Conservation (phyloP, 2,888 invertebrate genomes). For the Agrotis exclamationis region DNA sequence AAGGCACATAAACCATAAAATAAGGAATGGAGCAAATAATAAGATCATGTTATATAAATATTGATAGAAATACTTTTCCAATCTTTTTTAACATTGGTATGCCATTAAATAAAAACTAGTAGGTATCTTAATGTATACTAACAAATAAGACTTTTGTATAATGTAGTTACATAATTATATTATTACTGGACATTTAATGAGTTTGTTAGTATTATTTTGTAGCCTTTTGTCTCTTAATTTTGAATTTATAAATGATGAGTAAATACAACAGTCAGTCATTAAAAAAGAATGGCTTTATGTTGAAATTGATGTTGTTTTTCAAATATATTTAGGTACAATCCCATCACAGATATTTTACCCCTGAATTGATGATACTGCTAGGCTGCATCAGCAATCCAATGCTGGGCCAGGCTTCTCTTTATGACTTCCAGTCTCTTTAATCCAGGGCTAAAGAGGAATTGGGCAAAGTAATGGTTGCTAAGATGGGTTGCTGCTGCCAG, state of each 20-base stretch:
- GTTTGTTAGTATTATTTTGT: constrained; percentile 6
- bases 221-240: not conserved
- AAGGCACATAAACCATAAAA: constrained; percentile 12
- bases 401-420: too few relatives aligned
- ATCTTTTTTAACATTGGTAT: constrained; percentile 7
- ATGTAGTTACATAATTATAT: constrained; percentile 2
- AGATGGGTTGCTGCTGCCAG: too few relatives aligned
- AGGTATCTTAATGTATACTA: not conserved
- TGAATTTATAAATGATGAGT: not conserved
- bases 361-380: too few relatives aligned
- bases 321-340: too few relatives aligned
- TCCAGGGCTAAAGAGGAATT: too few relatives aligned
- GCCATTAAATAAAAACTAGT: constrained; percentile 2
- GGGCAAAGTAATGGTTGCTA: too few relatives aligned
- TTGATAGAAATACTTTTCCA: constrained; percentile 42
- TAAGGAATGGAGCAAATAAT: constrained; percentile 31
- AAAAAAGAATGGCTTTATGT: too few relatives aligned
- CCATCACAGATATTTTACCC: too few relatives aligned
- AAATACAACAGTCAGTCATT: too few relatives aligned
- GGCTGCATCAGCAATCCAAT: too few relatives aligned
- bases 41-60: constrained; percentile 21
- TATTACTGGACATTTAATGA: constrained; percentile 9
- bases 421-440: too few relatives aligned
- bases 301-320: too few relatives aligned
- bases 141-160: constrained; percentile 7